phyloP scores from a whole-genome alignment of 2,888 invertebrate species.

The Nezara viridula region DNA sequence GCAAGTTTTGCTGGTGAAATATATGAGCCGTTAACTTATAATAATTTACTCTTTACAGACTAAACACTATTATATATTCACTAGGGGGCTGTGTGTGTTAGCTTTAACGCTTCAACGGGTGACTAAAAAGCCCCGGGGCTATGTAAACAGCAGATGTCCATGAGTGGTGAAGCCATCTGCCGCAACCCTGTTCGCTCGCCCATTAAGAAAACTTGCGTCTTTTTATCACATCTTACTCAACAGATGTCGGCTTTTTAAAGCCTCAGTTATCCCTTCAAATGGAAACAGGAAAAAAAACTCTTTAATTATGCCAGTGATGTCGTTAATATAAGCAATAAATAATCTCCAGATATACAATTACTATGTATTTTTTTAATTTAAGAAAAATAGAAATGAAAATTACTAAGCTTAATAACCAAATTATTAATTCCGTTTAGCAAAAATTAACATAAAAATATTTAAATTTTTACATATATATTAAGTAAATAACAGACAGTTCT shows the following conservation, averaged over 20 bases:
- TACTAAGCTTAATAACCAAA: too few relatives aligned
- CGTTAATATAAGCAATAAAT: too few relatives aligned
- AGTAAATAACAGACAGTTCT: too few relatives aligned
- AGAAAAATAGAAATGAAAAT: too few relatives aligned
- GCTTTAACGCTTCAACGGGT: conserved; percentile 23
- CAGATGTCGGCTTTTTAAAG: background rate
- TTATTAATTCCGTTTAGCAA: too few relatives aligned
- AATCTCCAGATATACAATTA: too few relatives aligned
- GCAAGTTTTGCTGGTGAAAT: background rate
- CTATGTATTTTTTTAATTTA: too few relatives aligned
- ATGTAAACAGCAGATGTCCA: conserved; percentile 45
- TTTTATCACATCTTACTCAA: background rate
- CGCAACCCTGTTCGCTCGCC: background rate
- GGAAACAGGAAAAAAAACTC: background rate
- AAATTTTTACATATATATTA: too few relatives aligned
- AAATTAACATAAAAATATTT: too few relatives aligned
- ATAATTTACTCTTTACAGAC: background rate
- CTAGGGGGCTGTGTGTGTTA: background rate
- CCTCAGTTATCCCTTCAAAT: background rate
- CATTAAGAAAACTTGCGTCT: background rate
- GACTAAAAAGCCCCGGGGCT: conserved; percentile 4
- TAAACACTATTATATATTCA: conserved; percentile 23
- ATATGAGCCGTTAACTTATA: background rate
- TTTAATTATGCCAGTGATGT: background rate
- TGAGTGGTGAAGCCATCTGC: background rate